Evolutionary conservation across 2,888 invertebrate species (phyloP), one percentile per base, ranked within the genome.

Genomic region (Euclidia mi): DNA sequence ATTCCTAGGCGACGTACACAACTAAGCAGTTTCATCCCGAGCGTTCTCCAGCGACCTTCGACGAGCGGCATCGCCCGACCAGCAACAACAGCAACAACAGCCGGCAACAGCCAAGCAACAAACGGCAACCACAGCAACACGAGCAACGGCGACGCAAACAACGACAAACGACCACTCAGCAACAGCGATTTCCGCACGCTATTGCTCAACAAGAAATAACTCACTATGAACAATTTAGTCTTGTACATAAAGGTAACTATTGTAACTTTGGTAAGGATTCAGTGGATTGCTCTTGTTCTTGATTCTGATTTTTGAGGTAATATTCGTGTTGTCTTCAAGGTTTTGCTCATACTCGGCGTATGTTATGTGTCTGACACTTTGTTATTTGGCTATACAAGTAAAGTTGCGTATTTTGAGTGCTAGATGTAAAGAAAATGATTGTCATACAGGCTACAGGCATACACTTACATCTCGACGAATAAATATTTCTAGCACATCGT

Each of bases 181-280:
- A 96, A 96, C 83, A 90, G 86, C 50, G 95, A 96, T 79, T 96
- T 96, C 66, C 89, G 95, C 73, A 92, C 85, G 63, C 84, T 95
- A 90, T 85, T 96, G 57, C 89, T 95, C 41, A 84, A 89, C 50
- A 84, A 90, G 25, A 44, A 68, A 20, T 69, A 50, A 50, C 4
- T 34, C 18, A 12, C 15, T 56, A 32, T 43, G 14, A 34, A 53
- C 40, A 46, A 25, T 25, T 6, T 34, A 49, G 35, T 43, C 28
- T 37, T 53, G 53, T 47, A 53, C 29, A 53, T 47, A 53, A 41
- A 15, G 18, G 4, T 34, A 15, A 25, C 2, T 18, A 29, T 2
- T 37, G n/a, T n/a, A 35, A 28, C 12, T 0, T 45, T 20, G 35
- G 14, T 34, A 46, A 52, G 34, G 34, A 17, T 37, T 44, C 32